phyloP scores from a whole-genome alignment of 2,113 vertebrate genomes.

The Lepus americanus region DNA sequence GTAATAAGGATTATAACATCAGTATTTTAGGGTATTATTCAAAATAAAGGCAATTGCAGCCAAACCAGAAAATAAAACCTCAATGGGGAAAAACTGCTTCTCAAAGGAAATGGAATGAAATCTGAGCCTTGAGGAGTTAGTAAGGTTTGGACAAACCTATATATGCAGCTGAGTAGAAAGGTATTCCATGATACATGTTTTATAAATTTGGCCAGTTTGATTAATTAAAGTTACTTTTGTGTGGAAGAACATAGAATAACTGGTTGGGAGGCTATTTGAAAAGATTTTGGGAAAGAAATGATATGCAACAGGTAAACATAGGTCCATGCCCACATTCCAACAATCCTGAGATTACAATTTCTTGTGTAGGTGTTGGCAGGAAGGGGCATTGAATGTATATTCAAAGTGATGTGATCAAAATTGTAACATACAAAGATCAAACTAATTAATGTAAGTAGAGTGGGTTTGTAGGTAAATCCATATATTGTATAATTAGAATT shows the following conservation, averaged over 20 bases:
- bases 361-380: neutral
- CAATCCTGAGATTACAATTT: neutral
- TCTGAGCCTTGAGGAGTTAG: neutral
- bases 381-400: neutral
- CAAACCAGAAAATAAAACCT: neutral
- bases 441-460: neutral
- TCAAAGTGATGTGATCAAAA: neutral
- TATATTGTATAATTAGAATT: neutral
- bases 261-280: neutral
- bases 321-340: neutral
- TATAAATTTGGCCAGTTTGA: neutral
- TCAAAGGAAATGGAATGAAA: constrained; percentile 21
- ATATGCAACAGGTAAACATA: neutral
- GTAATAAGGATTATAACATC: neutral
- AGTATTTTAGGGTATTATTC: neutral
- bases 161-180: neutral
- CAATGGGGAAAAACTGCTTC: neutral
- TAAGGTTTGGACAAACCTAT: neutral
- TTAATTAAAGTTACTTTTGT: neutral
- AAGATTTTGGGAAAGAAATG: neutral
- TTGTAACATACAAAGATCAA: neutral
- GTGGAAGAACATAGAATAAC: neutral
- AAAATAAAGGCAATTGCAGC: neutral
- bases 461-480: too few relatives aligned
- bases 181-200: neutral